phyloP scores from a whole-genome alignment of 2,113 vertebrate genomes.

The Lophotis ruficrista region DNA sequence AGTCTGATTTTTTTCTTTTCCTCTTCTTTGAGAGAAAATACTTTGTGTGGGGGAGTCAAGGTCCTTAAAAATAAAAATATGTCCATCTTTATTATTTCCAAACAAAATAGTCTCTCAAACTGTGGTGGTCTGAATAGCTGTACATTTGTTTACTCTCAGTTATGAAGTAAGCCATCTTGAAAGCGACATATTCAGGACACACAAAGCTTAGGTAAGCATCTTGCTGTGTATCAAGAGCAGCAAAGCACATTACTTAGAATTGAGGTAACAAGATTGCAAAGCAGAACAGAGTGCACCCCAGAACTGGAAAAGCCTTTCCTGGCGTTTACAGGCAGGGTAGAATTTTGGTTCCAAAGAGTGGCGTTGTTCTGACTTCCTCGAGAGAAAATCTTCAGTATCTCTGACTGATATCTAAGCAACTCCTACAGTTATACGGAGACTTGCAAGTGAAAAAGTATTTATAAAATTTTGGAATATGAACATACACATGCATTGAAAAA shows the following conservation, averaged over 20 bases:
- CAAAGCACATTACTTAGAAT: not conserved
- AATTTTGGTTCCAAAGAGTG: not conserved
- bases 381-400: not conserved
- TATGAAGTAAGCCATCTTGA: not conserved
- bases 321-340: not conserved
- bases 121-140: not conserved
- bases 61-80: not conserved
- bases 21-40: not conserved
- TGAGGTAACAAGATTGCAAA: not conserved
- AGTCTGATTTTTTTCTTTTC: not conserved
- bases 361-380: not conserved
- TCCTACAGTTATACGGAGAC: not conserved
- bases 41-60: not conserved
- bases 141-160: not conserved
- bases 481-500: not conserved
- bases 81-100: not conserved
- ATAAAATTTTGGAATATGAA: not conserved
- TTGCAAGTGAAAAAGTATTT: not conserved
- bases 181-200: not conserved
- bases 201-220: not conserved
- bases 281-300: not conserved
- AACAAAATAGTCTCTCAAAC: not conserved
- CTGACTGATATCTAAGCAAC: not conserved
- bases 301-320: not conserved
- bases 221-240: not conserved